Evolutionary conservation across 2,113 vertebrate species (phyloP).

Genomic region (Equus przewalskii): DNA sequence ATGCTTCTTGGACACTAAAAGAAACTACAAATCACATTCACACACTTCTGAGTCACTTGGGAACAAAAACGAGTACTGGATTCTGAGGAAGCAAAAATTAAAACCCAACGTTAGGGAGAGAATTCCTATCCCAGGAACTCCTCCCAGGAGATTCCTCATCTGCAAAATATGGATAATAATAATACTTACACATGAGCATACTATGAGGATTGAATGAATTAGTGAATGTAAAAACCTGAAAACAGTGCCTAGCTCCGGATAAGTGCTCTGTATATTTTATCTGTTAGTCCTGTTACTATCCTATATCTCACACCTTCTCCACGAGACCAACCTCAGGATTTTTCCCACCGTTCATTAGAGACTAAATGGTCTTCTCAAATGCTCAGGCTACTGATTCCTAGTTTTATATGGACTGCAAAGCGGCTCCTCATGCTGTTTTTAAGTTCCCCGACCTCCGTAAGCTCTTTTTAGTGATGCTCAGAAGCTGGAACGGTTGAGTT

Average conservation of each 20-base stretch:
- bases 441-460: constrained; percentile 64
- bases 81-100: neutral
- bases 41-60: neutral
- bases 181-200: neutral
- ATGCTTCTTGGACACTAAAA: neutral
- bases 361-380: neutral
- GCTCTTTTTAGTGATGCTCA: constrained; percentile 71
- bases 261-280: neutral
- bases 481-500: constrained; percentile 67
- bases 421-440: constrained; percentile 42
- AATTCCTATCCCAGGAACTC: neutral
- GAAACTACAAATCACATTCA: neutral
- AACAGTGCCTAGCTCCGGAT: neutral
- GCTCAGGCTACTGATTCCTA: neutral
- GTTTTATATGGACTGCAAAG: constrained; percentile 60
- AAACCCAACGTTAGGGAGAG: neutral
- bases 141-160: neutral
- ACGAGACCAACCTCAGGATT: neutral
- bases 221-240: neutral
- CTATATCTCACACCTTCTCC: neutral
- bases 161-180: neutral
- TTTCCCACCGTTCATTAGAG: neutral
- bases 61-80: neutral
- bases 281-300: neutral
- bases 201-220: neutral